These are phyloP conservation scores for Lerema accius DNA, from an alignment of 1,140 invertebrate genomes.

Conservation along the genomic window DNA sequence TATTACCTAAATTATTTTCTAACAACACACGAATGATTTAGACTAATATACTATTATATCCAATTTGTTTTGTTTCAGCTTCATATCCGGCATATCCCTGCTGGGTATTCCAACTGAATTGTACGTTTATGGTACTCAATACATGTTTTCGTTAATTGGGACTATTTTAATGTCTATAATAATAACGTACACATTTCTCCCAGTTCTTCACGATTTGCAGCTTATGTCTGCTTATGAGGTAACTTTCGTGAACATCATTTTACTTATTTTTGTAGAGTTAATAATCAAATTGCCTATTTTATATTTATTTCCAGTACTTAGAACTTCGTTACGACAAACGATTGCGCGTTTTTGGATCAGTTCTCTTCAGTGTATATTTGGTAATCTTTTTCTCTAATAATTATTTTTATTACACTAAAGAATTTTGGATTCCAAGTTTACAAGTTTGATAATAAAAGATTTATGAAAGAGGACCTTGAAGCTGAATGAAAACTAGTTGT, in stretches of 20 bases:
- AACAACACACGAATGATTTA: too few species aligned
- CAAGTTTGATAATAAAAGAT: too few species aligned
- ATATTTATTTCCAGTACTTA: conserved; percentile 90
- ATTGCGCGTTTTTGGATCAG: conserved; percentile 88
- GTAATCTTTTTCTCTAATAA: conserved; percentile 77
- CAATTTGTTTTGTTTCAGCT: too few species aligned
- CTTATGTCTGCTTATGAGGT: conserved; percentile 93
- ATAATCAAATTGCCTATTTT: too few species aligned
- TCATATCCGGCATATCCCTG: conserved; percentile 85
- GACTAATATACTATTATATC: too few species aligned
- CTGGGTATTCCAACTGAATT: conserved; percentile 92
- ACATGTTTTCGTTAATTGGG: conserved; percentile 85
- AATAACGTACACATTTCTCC: conserved; percentile 88
- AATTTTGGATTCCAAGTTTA: too few species aligned
- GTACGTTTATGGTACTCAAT: conserved; percentile 91
- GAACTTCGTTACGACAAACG: conserved; percentile 89
- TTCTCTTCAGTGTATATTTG: conserved; percentile 87
- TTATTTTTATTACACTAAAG: too few species aligned
- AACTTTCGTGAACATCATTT: too few species aligned
- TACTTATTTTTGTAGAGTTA: too few species aligned
- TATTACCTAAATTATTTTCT: too few species aligned
- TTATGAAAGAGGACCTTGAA: too few species aligned
- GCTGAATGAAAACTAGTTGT: too few species aligned
- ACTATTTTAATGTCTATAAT: conserved; percentile 86
- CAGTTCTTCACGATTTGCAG: conserved; percentile 91